Evolutionary conservation across 2,888 invertebrate species (phyloP).

Genomic region (Mylabris sibirica): DNA sequence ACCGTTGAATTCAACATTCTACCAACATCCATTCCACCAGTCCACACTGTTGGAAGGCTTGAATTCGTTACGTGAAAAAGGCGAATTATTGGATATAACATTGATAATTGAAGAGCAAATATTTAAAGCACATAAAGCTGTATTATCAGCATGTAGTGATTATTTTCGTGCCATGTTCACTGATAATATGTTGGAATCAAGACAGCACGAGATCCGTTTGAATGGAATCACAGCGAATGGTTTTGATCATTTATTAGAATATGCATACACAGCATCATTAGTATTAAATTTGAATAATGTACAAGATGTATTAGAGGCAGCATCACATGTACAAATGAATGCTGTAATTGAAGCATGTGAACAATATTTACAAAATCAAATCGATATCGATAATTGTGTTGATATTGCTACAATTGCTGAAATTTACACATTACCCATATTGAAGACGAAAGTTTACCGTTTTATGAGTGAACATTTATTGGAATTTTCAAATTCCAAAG

Average conservation of each 20-base stretch:
- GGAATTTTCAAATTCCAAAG: conserved; percentile 67
- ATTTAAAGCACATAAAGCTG: conserved; percentile 74
- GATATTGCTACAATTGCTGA: conserved; percentile 75
- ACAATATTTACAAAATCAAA: conserved; percentile 70
- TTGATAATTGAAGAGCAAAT: conserved; percentile 70
- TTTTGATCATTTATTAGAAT: conserved; percentile 70
- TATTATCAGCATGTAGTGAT: conserved; percentile 75
- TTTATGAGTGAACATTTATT: conserved; percentile 71
- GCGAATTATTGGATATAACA: conserved; percentile 72
- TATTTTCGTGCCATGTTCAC: conserved; percentile 82
- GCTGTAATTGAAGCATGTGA: conserved; percentile 74
- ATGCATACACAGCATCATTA: conserved; percentile 73
- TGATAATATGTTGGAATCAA: conserved; percentile 72
- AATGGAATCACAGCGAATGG: conserved; percentile 73
- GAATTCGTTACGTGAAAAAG: conserved; percentile 67
- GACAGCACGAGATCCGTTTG: conserved; percentile 69
- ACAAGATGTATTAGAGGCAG: conserved; percentile 73
- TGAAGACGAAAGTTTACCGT: conserved; percentile 69
- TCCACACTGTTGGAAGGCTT: conserved; percentile 68
- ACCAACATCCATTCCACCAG: conserved; percentile 67
- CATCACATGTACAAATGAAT: conserved; percentile 71
- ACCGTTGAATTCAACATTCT: conserved; percentile 61
- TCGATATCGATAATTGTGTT: conserved; percentile 76
- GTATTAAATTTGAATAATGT: conserved; percentile 68
- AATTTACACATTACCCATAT: conserved; percentile 68